phyloP scores from a whole-genome alignment of 2,888 invertebrate genomes.

The Troides oblongomaculatus region DNA sequence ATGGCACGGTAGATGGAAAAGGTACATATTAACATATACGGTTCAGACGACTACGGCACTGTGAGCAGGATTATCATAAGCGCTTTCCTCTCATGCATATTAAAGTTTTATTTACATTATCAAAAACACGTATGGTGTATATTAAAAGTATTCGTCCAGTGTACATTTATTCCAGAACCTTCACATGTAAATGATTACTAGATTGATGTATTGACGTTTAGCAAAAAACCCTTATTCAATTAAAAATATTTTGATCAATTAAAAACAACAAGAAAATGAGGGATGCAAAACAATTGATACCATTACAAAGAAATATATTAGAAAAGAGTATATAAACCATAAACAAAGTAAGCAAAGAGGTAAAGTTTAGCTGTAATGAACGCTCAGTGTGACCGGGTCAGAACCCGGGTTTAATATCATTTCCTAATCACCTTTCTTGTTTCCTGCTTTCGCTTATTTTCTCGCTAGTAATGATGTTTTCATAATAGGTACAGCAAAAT shows the following conservation, averaged over 20 bases:
- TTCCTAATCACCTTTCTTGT: slow-evolving; percentile 13
- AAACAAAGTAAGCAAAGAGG: not conserved
- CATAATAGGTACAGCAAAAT: not conserved
- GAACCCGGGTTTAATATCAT: slow-evolving; percentile 14
- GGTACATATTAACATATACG: not conserved
- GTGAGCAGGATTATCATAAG: slow-evolving; percentile 4
- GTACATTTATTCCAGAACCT: too few species aligned
- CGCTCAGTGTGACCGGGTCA: not conserved
- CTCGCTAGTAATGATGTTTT: slow-evolving; percentile 7
- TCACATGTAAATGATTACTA: too few species aligned
- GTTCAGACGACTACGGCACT: not conserved
- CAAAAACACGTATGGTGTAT: too few species aligned
- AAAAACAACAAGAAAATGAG: too few species aligned
- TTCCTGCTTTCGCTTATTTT: slow-evolving; percentile 14
- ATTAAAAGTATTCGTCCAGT: too few species aligned
- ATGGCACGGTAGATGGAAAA: too few species aligned
- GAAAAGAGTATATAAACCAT: not conserved
- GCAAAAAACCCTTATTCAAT: too few species aligned
- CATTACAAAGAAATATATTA: not conserved
- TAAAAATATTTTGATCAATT: too few species aligned
- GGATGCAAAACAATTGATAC: too few species aligned
- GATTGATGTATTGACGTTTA: too few species aligned
- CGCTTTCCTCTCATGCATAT: not conserved
- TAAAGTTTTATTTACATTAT: too few species aligned
- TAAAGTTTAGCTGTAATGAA: not conserved